phyloP scores from a whole-genome alignment of 2,113 vertebrate genomes.

The Gorsachius goisagi region DNA sequence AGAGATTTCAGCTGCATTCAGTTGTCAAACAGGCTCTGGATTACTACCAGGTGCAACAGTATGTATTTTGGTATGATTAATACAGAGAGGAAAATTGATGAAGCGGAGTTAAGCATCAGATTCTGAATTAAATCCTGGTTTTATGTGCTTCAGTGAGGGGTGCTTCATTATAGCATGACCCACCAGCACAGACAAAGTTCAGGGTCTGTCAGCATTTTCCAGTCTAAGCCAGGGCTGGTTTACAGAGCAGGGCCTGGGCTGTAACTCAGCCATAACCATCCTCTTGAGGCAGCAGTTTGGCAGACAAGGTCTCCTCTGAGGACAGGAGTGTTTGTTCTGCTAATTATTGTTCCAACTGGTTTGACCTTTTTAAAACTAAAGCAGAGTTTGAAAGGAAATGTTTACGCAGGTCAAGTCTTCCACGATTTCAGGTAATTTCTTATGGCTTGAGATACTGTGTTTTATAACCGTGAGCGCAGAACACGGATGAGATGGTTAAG shows the following conservation, averaged over 20 bases:
- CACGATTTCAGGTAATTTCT: neutral
- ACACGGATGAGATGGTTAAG: neutral
- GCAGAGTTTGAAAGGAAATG: neutral
- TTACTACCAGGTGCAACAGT: slow-evolving; percentile 19
- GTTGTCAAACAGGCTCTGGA: slow-evolving; percentile 47
- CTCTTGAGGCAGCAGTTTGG: neutral
- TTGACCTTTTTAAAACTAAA: neutral
- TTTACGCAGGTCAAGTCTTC: neutral
- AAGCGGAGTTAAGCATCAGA: neutral
- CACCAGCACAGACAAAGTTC: neutral
- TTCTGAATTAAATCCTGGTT: neutral
- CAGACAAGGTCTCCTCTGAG: neutral
- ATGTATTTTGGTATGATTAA: neutral
- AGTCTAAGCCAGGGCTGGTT: neutral
- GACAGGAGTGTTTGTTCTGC: neutral
- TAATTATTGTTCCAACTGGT: neutral
- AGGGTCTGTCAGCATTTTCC: neutral
- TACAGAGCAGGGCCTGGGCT: neutral
- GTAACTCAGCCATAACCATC: neutral
- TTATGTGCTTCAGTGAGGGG: neutral
- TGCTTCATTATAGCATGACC: neutral
- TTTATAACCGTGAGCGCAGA: neutral
- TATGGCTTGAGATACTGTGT: rapidly evolving
- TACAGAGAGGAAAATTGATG: neutral
- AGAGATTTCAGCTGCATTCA: slow-evolving; percentile 56